Evolutionary conservation across 2,888 invertebrate genomes (phyloP).

Genomic region (Cremastobaeus sp.): DNA sequence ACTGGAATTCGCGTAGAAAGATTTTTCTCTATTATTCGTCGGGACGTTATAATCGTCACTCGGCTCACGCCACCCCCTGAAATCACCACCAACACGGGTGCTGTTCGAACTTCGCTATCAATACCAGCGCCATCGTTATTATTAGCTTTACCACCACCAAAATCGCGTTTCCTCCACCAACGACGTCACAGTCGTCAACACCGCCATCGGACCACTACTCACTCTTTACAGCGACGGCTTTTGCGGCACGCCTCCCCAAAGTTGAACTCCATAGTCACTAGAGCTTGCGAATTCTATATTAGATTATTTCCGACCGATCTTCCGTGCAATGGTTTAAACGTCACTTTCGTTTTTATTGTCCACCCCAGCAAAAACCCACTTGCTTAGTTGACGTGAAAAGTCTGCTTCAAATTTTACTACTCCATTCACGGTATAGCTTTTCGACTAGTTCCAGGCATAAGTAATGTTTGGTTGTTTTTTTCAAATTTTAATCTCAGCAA

Average conservation of each 20-base stretch:
- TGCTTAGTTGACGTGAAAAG: background rate
- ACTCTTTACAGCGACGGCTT: constrained; percentile 54
- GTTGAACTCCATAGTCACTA: constrained; percentile 45
- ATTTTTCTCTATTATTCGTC: constrained; percentile 50
- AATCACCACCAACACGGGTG: constrained; percentile 40
- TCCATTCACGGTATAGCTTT: background rate
- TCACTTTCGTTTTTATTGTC: background rate
- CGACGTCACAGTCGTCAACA: constrained; percentile 58
- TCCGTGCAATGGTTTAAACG: constrained; percentile 8
- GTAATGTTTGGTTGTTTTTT: no score
- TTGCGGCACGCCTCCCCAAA: constrained; percentile 60
- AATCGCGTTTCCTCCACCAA: constrained; percentile 58
- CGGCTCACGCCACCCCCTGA: constrained; percentile 40
- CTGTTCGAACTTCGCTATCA: constrained; percentile 47
- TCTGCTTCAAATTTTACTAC: background rate
- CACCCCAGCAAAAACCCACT: background rate
- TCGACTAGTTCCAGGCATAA: no score
- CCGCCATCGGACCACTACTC: constrained; percentile 57
- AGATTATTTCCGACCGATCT: constrained; percentile 14
- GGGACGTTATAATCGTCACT: constrained; percentile 38
- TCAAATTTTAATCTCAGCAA: no score
- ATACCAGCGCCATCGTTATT: constrained; percentile 54
- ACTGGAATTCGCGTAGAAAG: constrained; percentile 31
- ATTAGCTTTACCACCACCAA: constrained; percentile 58
- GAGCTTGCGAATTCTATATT: constrained; percentile 27